A percentile compares a stretch with the other conserved stretches of the same genome.
These are phyloP conservation scores for Zygogramma bicolorata DNA, from an alignment of 2,888 invertebrate genomes.

Conservation along the genomic window DNA sequence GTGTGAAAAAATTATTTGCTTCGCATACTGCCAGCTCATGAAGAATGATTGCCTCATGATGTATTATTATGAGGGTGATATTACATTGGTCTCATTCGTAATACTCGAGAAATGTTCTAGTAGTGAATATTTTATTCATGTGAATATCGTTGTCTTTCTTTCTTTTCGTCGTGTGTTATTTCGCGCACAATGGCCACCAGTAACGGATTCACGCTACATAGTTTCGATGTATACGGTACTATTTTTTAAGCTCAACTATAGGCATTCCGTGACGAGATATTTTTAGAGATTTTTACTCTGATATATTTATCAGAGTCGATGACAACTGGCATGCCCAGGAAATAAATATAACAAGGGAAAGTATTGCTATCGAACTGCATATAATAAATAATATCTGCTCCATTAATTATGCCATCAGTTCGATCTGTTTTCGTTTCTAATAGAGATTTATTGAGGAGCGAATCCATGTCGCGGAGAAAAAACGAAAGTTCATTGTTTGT, in stretches of 20 bases:
- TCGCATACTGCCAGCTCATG: too few species aligned
- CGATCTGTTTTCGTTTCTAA: constrained; percentile 16
- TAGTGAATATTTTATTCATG: too few species aligned
- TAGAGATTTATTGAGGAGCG: constrained; percentile 9
- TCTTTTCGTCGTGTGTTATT: constrained; percentile 13
- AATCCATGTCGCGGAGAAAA: background rate
- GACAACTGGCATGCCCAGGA: constrained; percentile 28
- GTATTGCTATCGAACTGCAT: constrained; percentile 14
- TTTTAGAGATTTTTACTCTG: constrained; percentile 28
- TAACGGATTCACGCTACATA: constrained; percentile 31
- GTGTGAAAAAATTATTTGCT: too few species aligned
- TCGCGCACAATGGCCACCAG: constrained; percentile 16
- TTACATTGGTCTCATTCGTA: too few species aligned
- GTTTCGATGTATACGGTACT: constrained; percentile 20
- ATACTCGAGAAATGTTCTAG: too few species aligned
- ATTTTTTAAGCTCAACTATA: constrained; percentile 20
- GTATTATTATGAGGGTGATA: too few species aligned
- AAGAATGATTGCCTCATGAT: too few species aligned
- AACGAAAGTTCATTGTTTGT: constrained; percentile 12
- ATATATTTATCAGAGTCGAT: constrained; percentile 20
- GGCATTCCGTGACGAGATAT: constrained; percentile 33
- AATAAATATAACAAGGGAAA: constrained; percentile 30
- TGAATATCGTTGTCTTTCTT: constrained; percentile 2
- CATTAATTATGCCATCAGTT: constrained; percentile 22
- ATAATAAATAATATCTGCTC: constrained; percentile 25